A percentile compares a stretch with the other conserved stretches of the same genome.
Conservation (phyloP, 2,888 invertebrate genomes). For the Tineola bisselliella region DNA sequence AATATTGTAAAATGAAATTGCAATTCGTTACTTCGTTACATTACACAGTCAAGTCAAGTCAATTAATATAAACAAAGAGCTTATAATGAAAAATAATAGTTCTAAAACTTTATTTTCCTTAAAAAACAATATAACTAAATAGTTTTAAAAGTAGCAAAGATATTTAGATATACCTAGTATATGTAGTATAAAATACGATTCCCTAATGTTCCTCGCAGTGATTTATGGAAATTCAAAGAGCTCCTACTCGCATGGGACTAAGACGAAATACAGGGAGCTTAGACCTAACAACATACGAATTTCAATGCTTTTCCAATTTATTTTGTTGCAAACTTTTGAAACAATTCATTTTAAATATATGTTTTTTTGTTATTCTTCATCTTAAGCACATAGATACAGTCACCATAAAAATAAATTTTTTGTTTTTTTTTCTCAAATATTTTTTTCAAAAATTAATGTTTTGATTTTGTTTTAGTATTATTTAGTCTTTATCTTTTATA, state of each 20-base stretch:
- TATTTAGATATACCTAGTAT: background rate
- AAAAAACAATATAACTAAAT: background rate
- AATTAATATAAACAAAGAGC: no score
- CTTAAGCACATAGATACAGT: no score
- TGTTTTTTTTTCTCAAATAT: no score
- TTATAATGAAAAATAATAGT: background rate
- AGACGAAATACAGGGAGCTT: background rate
- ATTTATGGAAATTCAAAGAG: slow-evolving; percentile 13
- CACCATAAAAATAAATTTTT: no score
- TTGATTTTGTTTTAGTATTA: no score
- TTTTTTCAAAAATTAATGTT: no score
- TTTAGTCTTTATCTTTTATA: no score
- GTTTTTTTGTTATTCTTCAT: no score
- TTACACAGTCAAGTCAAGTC: no score
- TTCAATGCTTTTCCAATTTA: slow-evolving; percentile 1
- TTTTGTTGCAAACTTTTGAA: background rate
- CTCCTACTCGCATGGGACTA: slow-evolving; percentile 9
- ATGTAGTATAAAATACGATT: slow-evolving; percentile 1
- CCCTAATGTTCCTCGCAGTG: slow-evolving; percentile 7
- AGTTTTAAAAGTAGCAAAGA: background rate
- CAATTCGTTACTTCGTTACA: no score
- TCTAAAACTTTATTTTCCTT: background rate
- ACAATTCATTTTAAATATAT: no score
- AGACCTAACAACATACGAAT: slow-evolving; percentile 8
- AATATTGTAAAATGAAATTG: no score